These are phyloP conservation scores for Brachirus orientalis DNA, from an alignment of 2,113 vertebrate species.

Conservation along the genomic window DNA sequence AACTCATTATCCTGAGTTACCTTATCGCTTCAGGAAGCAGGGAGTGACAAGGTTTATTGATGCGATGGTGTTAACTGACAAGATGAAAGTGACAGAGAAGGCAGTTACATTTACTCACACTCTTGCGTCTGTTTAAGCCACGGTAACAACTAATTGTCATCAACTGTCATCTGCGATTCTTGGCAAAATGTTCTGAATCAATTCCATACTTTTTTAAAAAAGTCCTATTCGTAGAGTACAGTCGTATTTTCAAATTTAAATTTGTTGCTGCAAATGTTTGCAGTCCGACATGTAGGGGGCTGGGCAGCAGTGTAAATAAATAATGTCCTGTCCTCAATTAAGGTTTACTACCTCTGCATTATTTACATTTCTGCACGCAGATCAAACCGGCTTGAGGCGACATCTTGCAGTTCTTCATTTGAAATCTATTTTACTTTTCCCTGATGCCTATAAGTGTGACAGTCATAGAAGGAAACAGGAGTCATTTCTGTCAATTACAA, in stretches of 20 bases:
- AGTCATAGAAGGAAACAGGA: not conserved
- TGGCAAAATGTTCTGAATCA: too few species aligned
- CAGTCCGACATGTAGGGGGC: constrained; percentile 14
- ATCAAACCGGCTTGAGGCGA: constrained; percentile 5
- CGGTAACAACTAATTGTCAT: not conserved
- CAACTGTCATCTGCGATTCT: not conserved
- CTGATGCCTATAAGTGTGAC: too few species aligned
- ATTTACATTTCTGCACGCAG: constrained; percentile 47
- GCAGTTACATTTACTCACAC: constrained; percentile 9
- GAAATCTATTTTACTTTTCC: not conserved
- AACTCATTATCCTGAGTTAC: constrained; percentile 44
- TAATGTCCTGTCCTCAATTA: constrained; percentile 31
- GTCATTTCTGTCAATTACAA: not conserved
- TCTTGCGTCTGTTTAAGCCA: constrained; percentile 12
- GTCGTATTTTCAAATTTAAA: not conserved
- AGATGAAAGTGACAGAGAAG: constrained; percentile 20
- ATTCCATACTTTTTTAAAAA: too few species aligned
- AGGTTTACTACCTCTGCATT: constrained; percentile 46
- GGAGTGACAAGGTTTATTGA: constrained; percentile 46
- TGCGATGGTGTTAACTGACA: constrained; percentile 28
- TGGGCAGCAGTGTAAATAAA: constrained; percentile 38
- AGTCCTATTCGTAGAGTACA: too few species aligned
- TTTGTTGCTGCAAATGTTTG: not conserved
- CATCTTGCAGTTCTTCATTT: not conserved
- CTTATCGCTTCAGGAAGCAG: constrained; percentile 34